A percentile compares a stretch with the other conserved stretches of the same genome.
Evolutionary conservation across 2,888 invertebrate species (phyloP).

Genomic region (Tiliacea aurago): DNA sequence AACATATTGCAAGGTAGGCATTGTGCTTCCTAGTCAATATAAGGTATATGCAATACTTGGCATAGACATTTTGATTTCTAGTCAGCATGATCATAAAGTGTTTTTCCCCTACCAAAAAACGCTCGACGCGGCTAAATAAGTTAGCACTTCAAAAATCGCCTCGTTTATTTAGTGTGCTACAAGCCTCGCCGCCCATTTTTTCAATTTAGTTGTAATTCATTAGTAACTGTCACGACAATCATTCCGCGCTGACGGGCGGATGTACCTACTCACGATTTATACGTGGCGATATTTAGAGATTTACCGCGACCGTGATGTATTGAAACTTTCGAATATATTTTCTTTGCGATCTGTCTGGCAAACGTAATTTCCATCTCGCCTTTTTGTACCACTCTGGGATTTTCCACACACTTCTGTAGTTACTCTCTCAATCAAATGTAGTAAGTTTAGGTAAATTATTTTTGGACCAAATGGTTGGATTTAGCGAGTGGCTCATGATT

Average conservation of each 20-base stretch:
- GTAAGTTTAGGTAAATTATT: not conserved
- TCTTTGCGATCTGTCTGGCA: not conserved
- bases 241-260: slow-evolving; percentile 60
- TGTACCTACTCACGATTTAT: slow-evolving; percentile 46
- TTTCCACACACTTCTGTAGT: too few species aligned
- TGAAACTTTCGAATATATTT: not conserved
- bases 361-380: not conserved
- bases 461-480: not conserved
- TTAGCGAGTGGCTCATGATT: too few species aligned
- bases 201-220: slow-evolving; percentile 65
- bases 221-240: slow-evolving; percentile 66
- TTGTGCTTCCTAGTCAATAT: too few species aligned
- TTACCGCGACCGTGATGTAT: not conserved
- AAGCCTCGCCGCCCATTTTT: slow-evolving; percentile 27
- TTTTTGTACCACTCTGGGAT: too few species aligned
- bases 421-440: not conserved
- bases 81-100: too few species aligned
- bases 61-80: too few species aligned
- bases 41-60: too few species aligned
- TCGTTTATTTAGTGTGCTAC: not conserved
- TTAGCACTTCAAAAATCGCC: not conserved
- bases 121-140: too few species aligned
- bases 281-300: slow-evolving; percentile 49
- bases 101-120: too few species aligned
- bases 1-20: too few species aligned